Base-by-base conservation (phyloP, 2,888 invertebrate genomes). In the Napeogenes sylphis region DNA sequence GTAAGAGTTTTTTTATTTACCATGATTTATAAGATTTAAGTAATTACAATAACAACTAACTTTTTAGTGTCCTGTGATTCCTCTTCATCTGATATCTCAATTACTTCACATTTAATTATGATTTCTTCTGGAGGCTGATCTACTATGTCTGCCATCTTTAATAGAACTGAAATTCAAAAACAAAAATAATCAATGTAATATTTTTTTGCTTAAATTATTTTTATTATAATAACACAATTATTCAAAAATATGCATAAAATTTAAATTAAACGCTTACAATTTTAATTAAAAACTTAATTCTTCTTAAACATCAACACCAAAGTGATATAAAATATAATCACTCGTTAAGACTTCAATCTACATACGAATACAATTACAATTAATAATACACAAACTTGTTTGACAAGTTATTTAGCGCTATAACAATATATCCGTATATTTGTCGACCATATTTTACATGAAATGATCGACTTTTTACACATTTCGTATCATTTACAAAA, bases 61-160 rank as follows among this genome's bases (percentile, higher is more conserved):
- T 61, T 65, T 57, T 72, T 65, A 77, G 65, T 65, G 78, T 81
- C 83, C 59, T 76, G 78, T 35, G 73, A 73, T 35, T 70, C 65
- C 4, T 71, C 65, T 2, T 85, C 87, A 65, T 88, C 88, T 0
- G 88, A 88, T 73, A 88, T 87, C 66, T 85, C 84, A 35, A 88
- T 88, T 0, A 88, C 78, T 71, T 88, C 88, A 64, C 83, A 83
- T 69, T 87, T 87, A 10, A 87, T 75, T 0, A 81, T 73, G 0
- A 85, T 74, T 57, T 83, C 80, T 38, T 81, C 82, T 0, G 81
- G 64, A 0, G 76, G 73, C 4, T 68, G 64, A 4, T 57, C 8
- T 6, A 55, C 58, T 45, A 68, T 30, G 1, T 63, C 59, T 5
- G 68, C 67, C 65, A 68, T 70, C n/a, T 8, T 53, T 45, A n/a